These are phyloP conservation scores for Aelia acuminata DNA, from an alignment of 2,888 invertebrate species.

Conservation along the genomic window DNA sequence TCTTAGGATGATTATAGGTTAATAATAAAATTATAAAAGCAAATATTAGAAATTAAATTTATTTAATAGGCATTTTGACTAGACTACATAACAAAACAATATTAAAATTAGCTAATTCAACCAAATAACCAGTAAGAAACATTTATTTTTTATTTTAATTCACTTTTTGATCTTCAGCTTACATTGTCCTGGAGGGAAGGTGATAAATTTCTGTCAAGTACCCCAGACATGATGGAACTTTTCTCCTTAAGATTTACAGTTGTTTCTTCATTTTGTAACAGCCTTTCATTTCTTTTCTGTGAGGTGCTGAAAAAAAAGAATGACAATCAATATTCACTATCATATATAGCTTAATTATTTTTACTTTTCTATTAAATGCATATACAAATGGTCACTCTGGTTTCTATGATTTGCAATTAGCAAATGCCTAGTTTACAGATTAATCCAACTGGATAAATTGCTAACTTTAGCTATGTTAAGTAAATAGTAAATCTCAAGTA, in stretches of 20 bases:
- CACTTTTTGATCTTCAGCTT: conserved; percentile 9
- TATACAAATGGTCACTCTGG: no score
- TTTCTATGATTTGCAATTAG: no score
- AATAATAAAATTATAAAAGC: neutral
- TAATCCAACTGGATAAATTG: no score
- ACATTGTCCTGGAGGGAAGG: conserved; percentile 67
- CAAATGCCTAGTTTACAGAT: no score
- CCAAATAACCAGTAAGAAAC: neutral
- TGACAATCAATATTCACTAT: neutral
- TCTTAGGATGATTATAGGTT: neutral
- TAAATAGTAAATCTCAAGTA: no score
- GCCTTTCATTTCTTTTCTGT: conserved; percentile 81
- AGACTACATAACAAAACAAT: neutral
- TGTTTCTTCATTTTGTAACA: conserved; percentile 74
- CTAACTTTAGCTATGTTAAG: no score
- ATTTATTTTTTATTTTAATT: neutral
- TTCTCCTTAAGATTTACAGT: conserved; percentile 80
- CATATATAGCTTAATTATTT: no score
- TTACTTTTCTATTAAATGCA: no score
- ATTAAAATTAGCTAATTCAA: neutral
- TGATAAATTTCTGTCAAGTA: conserved; percentile 71
- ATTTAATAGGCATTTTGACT: conserved; percentile 67
- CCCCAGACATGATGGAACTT: conserved; percentile 71
- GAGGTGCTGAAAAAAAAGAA: conserved; percentile 73
- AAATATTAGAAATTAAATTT: neutral